phyloP scores from a whole-genome alignment of 2,888 invertebrate species.

The Lobophora halterata region DNA sequence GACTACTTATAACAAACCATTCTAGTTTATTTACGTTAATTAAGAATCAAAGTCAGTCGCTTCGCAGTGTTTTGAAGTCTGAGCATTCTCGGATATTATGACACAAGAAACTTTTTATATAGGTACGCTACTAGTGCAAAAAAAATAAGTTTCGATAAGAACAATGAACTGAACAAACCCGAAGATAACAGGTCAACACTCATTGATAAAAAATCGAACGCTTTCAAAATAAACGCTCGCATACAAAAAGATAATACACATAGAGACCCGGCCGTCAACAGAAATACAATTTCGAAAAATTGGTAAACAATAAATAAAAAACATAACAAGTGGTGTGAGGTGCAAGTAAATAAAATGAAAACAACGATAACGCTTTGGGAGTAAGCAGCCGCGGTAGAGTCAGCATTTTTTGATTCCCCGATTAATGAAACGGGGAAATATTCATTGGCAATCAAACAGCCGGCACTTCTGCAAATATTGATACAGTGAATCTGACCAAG shows the following conservation, averaged over 20 bases:
- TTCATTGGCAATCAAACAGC: slow-evolving; percentile 58
- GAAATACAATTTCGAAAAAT: slow-evolving; percentile 47
- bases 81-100: too few relatives aligned
- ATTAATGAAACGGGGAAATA: slow-evolving; percentile 55
- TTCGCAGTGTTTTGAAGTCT: too few relatives aligned
- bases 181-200: slow-evolving; percentile 46
- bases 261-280: slow-evolving; percentile 41
- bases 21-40: too few relatives aligned
- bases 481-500: slow-evolving; percentile 48
- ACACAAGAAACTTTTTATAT: too few relatives aligned
- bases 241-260: slow-evolving; percentile 45
- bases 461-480: slow-evolving; percentile 54
- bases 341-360: slow-evolving; percentile 33
- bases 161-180: slow-evolving; percentile 45
- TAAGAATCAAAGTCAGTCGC: too few relatives aligned
- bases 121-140: background rate
- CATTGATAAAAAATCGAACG: slow-evolving; percentile 47
- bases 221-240: slow-evolving; percentile 43
- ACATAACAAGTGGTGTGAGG: slow-evolving; percentile 30
- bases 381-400: slow-evolving; percentile 36
- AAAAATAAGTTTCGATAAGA: slow-evolving; percentile 19
- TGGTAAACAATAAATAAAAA: slow-evolving; percentile 46
- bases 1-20: too few relatives aligned
- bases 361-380: slow-evolving; percentile 35
- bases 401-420: slow-evolving; percentile 44